Base-by-base conservation (phyloP, 2,797 vertebrate genomes). In the Sebastes elongatus region DNA sequence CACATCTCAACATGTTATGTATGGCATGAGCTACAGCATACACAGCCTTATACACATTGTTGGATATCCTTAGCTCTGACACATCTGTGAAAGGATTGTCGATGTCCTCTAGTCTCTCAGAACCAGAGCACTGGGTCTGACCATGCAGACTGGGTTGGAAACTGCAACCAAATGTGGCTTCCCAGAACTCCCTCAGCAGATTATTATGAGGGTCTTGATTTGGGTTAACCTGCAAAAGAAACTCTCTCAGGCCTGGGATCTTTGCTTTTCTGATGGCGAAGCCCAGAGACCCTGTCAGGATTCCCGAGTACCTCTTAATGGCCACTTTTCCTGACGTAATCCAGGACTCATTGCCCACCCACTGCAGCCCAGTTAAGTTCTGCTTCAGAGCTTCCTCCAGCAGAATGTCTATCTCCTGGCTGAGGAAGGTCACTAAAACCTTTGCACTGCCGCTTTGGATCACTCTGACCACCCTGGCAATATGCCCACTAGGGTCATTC, bases 261-360 rank as follows among this genome's bases (percentile, higher is more conserved):
- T 84, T 90, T 46, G 93, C 84, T 62, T 93, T 95, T 78, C 63
- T 93, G 22, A 96, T 94, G 20, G 93, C 87, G 77, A 96, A 96
- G 49, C 96, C 96, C 60, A 96, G 82, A 52, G 95, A 92, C 6
- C 96, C 94, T 32, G 78, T 91, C 16, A 96, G 88, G 68, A 96
- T 87, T 69, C 66, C 65, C 3, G 93, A 92, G 38, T 88, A 88
- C 60, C 42, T 93, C n/a, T 86, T 74, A 10, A 63, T 90, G 64
- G 95, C 86, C 66, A 96, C 77, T 73, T 94, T 79, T 72, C 88
- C 80, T 6, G 93, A 90, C 57, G 95, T 95, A 56, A 96, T 96
- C 96, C 96, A 96, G 66, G 95, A 96, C 86, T 96, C 95, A 78
- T 94, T 96, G 32, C 94, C 96, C 9, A 96, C 89, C 96, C 95